Evolutionary conservation across 1,140 invertebrate species (phyloP), one percentile per base, ranked within the genome.

Genomic region (Dendrolimus kikuchii): DNA sequence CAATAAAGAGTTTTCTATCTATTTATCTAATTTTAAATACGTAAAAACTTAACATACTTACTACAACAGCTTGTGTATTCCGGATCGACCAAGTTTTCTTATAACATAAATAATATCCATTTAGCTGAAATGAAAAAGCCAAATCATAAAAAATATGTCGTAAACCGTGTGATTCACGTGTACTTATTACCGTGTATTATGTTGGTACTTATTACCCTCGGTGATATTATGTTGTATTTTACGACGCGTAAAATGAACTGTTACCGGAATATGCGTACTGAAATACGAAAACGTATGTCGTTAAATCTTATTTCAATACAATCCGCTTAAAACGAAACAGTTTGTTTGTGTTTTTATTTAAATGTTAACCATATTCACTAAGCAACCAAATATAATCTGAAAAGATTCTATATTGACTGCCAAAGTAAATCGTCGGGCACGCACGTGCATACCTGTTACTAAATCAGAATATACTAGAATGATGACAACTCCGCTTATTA

Each of bases 161-260:
- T 71, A 69, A 74, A 69, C 64, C 59, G 68, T 64, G 66, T 23
- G 23, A 23, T 23, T 23, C 23, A 23, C 23, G 23, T 23, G 23
- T 23, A 23, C 23, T 23, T 23, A 65, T 65, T 71, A 60, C 62
- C 58, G 63, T 65, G 62, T 71, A 50, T 55, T 58, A 55, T 51
- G 49, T 55, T 51, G 55, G 49, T 62, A 53, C 60, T 62, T 62
- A 62, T 62, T 62, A 58, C 59, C 54, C 59, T 54, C 62, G 53
- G 55, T 64, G 60, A 64, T 64, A 61, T 66, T 55, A 68, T 66
- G 60, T 67, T 62, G 51, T 58, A 70, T 63, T 74, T 74, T 74
- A 74, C 57, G 69, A 66, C 57, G 62, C 67, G 65, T 69, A 65
- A 74, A 74, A 68, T 66, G 62, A 58, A 59, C 62, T 68, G 59